Evolutionary conservation across 2,888 invertebrate species (phyloP).

Genomic region (Diarsia mendica): DNA sequence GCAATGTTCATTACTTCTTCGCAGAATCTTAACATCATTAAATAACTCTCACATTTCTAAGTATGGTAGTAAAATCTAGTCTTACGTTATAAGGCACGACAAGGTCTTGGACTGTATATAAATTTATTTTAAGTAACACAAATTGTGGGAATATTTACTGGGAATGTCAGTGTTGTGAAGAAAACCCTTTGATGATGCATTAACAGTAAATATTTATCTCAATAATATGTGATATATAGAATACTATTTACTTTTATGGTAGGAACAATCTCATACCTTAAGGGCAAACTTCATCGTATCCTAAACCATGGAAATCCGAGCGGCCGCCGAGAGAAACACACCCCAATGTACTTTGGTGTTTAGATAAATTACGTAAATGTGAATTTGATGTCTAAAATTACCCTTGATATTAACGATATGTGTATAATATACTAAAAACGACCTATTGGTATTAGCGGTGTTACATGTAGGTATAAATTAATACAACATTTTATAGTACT

Average conservation of each 20-base stretch:
- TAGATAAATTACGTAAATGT: slow-evolving; percentile 77
- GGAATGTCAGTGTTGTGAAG: slow-evolving; percentile 64
- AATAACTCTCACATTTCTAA: slow-evolving; percentile 82
- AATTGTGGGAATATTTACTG: slow-evolving; percentile 84
- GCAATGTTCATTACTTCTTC: slow-evolving; percentile 70
- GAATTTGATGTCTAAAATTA: slow-evolving; percentile 83
- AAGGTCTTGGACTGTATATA: slow-evolving; percentile 87
- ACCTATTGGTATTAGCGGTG: slow-evolving; percentile 70
- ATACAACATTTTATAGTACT: slow-evolving; percentile 48
- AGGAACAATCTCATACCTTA: slow-evolving; percentile 84
- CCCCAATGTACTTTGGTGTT: slow-evolving; percentile 73
- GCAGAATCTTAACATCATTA: slow-evolving; percentile 74
- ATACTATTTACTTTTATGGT: slow-evolving; percentile 80
- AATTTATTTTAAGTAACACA: slow-evolving; percentile 80
- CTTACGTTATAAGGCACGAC: slow-evolving; percentile 87
- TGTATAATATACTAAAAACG: slow-evolving; percentile 71
- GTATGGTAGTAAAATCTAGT: slow-evolving; percentile 89
- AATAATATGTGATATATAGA: slow-evolving; percentile 88
- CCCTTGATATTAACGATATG: slow-evolving; percentile 68
- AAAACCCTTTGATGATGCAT: slow-evolving; percentile 67
- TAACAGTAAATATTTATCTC: slow-evolving; percentile 83
- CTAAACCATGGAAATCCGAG: slow-evolving; percentile 70
- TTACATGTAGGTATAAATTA: slow-evolving; percentile 61
- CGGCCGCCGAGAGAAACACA: slow-evolving; percentile 81
- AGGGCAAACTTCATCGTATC: slow-evolving; percentile 73